Percentiles rank a stretch among this genome's conserved stretches.
These are phyloP conservation scores for Suillia variegata DNA, from an alignment of 2,888 invertebrate genomes.

Conservation along the genomic window DNA sequence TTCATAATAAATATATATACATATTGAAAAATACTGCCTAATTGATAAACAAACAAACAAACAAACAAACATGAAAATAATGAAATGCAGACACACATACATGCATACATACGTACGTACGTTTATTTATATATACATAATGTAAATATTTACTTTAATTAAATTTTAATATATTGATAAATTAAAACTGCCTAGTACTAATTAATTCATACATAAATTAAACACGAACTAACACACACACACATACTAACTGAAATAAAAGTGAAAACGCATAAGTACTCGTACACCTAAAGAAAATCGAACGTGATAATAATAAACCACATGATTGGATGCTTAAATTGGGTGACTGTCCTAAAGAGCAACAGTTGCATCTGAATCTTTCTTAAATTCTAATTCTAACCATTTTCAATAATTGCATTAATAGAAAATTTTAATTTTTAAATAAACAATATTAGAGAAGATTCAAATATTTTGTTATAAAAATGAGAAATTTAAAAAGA, in stretches of 20 bases:
- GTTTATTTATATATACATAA: conserved; percentile 21
- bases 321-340: no score
- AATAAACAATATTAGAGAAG: no score
- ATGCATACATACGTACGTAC: conserved; percentile 8
- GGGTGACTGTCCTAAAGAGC: no score
- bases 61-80: no score
- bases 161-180: conserved; percentile 17
- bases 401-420: no score
- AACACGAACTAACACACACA: conserved; percentile 17
- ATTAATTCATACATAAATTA: conserved; percentile 17
- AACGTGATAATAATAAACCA: no score
- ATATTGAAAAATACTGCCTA: not conserved
- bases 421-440: no score
- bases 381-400: no score
- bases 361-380: no score
- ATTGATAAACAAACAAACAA: no score
- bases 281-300: not conserved
- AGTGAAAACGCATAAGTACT: not conserved
- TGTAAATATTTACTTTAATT: conserved; percentile 27
- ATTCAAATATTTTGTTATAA: no score
- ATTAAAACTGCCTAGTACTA: conserved; percentile 2
- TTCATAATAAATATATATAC: not conserved
- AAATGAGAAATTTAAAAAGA: no score
- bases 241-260: conserved; percentile 22
- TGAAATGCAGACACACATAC: conserved; percentile 10